Percentiles rank a stretch among this genome's conserved stretches.
Conservation (phyloP, 2,113 vertebrate genomes). For the Pogonocichla stellata region DNA sequence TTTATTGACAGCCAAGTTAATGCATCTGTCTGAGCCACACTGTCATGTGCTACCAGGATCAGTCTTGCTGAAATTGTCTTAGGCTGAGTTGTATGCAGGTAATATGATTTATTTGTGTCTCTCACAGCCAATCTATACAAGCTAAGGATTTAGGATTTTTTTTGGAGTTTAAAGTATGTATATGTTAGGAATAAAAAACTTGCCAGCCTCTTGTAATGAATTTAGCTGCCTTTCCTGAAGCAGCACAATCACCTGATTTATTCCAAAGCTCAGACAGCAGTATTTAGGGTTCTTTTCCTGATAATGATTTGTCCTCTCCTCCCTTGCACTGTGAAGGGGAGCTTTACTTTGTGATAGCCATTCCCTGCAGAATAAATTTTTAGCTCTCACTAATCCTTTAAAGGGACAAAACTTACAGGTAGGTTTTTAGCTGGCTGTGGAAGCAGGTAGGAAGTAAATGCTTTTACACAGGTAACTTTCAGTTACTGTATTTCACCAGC, state of each 20-base stretch:
- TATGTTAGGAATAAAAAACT: neutral
- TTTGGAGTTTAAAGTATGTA: neutral
- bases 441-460: neutral
- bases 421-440: neutral
- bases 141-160: neutral
- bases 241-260: neutral
- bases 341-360: neutral
- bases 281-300: neutral
- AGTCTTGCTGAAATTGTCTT: neutral
- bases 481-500: neutral
- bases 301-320: neutral
- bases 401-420: neutral
- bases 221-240: neutral
- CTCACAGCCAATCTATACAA: neutral
- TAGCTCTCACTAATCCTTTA: neutral
- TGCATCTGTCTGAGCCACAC: neutral
- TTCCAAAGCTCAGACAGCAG: neutral
- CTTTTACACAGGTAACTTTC: neutral
- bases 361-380: neutral
- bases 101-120: neutral
- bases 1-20: neutral
- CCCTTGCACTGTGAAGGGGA: neutral
- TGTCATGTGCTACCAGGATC: neutral
- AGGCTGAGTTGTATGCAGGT: neutral
- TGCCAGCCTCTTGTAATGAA: neutral